Evolutionary conservation across 2,888 invertebrate genomes (phyloP), one percentile per base, ranked within the genome.

Genomic region (Dastarcus helophoroides): DNA sequence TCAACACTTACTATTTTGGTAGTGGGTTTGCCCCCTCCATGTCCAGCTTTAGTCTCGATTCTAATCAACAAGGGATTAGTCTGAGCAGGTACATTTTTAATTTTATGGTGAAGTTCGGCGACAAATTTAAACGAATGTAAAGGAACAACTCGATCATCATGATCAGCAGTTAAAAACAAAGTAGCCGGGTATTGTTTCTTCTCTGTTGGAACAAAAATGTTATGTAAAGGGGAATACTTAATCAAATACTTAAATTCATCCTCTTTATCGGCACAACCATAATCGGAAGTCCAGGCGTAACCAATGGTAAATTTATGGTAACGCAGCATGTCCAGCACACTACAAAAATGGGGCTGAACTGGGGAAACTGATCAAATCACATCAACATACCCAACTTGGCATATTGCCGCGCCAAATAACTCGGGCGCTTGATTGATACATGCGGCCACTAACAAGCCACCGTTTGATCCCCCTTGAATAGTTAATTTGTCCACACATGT

Each of bases 301-400:
- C 95, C 98, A 53, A 97, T 91, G 4, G 97, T 98, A 62, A 97
- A 94, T 65, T 93, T 93, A 62, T 97, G 94, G 67, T 86, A 98
- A 32, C 94, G 76, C 38, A 97, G 66, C 94, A 97, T 91, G 64
- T 98, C 98, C 65, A 95, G 68, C 2, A 98, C 95, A 8, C 93
- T 93, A 63, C 29, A 56, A 56, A 17, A 17, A 17, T 17, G 19
- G n/a, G n/a, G 6, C 6, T 7, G 19, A 17, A 17, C 19, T 17
- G 19, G 31, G n/a, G n/a, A 17, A 17, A 7, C 19, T 17, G n/a
- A 6, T 17, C 19, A 10, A 22, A 22, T 11, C 15, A 36, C 12
- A 27, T 17, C n/a, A 10, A 4, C 74, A 63, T 61, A 90, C 89
- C 93, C 95, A 33, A 95, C 94, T 74, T 93, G 88, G 44, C 84